Conservation (phyloP, 2,888 invertebrate species). For the Oxyscelio sp. region DNA sequence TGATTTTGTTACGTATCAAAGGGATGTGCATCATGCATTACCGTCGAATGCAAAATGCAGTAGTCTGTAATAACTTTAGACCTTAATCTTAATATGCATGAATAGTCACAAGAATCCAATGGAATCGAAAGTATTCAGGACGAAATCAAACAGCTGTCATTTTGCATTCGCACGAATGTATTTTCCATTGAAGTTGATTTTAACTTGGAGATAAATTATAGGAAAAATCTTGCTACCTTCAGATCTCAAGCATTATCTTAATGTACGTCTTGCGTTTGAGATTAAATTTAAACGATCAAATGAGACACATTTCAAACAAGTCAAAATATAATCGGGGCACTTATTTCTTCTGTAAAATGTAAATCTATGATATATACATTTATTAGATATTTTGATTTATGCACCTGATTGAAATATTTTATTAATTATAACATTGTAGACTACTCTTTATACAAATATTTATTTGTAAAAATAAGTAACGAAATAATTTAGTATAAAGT, state of each 20-base stretch:
- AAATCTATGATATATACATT: too few species aligned
- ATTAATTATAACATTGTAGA: too few species aligned
- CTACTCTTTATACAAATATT: too few species aligned
- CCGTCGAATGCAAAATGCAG: slow-evolving; percentile 22
- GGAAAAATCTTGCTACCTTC: slow-evolving; percentile 9
- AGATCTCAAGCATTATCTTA: background rate
- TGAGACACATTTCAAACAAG: background rate
- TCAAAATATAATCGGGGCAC: slow-evolving; percentile 16
- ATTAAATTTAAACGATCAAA: background rate
- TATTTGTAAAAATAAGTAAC: too few species aligned
- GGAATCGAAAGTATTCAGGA: background rate
- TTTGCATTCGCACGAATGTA: background rate
- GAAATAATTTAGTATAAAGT: too few species aligned
- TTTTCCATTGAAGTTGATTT: slow-evolving; percentile 16
- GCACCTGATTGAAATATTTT: too few species aligned
- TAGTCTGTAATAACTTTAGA: slow-evolving; percentile 7
- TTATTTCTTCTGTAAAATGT: slow-evolving; percentile 16
- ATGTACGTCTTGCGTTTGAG: background rate
- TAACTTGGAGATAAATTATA: background rate
- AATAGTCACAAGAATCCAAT: slow-evolving; percentile 10
- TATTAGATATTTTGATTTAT: too few species aligned
- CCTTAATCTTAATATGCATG: slow-evolving; percentile 17
- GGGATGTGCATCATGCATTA: background rate
- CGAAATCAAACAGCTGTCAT: slow-evolving; percentile 2
- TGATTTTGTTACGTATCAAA: slow-evolving; percentile 24